Evolutionary conservation across 2,888 invertebrate species (phyloP).

Genomic region (Amiota mariae): DNA sequence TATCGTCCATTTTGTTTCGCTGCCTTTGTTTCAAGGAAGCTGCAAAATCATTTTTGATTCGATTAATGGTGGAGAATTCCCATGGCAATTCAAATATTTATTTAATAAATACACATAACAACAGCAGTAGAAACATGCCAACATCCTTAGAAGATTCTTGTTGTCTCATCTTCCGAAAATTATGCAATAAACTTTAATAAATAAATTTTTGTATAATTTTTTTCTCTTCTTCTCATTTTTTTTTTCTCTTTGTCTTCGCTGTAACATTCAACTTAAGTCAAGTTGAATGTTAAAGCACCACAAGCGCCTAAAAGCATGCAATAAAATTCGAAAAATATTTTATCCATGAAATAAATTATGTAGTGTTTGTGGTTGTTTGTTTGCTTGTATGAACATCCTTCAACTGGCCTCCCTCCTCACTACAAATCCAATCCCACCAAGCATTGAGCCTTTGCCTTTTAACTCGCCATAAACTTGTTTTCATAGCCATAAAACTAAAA

Average conservation of each 20-base stretch:
- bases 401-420: no score
- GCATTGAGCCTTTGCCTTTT: no score
- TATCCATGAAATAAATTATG: no score
- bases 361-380: no score
- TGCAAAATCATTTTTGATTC: no score
- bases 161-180: not conserved
- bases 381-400: no score
- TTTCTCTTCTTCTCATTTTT: conserved; percentile 1
- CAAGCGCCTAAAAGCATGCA: conserved; percentile 16
- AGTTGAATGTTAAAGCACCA: no score
- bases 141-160: not conserved
- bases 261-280: no score
- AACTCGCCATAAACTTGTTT: conserved; percentile 16
- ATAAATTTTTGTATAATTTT: conserved; percentile 1
- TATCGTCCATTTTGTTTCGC: no score
- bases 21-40: no score
- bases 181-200: conserved; percentile 18
- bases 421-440: no score
- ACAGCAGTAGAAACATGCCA: not conserved
- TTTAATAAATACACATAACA: conserved; percentile 19
- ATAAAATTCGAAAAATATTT: conserved; percentile 13
- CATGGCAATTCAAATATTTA: conserved; percentile 13
- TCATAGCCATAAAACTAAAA: conserved; percentile 24
- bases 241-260: not conserved
- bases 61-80: not conserved